Conservation (phyloP, 2,888 invertebrate species). For the Tipula lateralis region DNA sequence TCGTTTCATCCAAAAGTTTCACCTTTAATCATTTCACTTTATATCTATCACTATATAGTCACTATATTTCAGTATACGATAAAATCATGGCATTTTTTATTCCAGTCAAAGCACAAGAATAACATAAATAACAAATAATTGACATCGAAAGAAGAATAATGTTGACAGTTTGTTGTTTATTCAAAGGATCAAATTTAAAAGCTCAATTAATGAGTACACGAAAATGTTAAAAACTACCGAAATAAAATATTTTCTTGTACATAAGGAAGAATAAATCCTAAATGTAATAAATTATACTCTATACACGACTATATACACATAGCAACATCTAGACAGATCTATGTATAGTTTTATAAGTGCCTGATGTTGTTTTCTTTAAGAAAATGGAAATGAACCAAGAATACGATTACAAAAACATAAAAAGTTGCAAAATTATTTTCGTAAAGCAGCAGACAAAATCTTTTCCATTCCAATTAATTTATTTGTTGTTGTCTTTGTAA, state of each 20-base stretch:
- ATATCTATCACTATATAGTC: background rate
- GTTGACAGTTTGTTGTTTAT: conserved; percentile 9
- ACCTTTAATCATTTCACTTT: background rate
- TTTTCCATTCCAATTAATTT: background rate
- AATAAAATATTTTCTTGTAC: background rate
- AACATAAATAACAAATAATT: background rate
- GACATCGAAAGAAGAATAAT: background rate
- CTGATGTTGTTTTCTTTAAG: conserved; percentile 8
- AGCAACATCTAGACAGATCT: too few species aligned
- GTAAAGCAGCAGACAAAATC: background rate
- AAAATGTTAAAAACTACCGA: background rate
- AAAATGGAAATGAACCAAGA: background rate
- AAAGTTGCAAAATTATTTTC: background rate
- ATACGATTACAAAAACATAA: background rate
- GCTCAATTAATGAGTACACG: background rate
- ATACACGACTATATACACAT: background rate
- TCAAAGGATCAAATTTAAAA: background rate
- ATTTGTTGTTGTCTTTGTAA: background rate
- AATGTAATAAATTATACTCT: background rate
- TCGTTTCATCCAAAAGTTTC: background rate
- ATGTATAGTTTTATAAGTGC: too few species aligned
- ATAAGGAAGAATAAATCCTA: background rate
- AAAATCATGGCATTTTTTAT: background rate
- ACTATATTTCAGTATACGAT: background rate
- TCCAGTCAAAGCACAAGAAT: background rate